Percentiles rank a stretch among this genome's conserved stretches.
These are phyloP conservation scores for Neofelis nebulosa DNA, from an alignment of 2,113 vertebrate genomes.

Conservation along the genomic window DNA sequence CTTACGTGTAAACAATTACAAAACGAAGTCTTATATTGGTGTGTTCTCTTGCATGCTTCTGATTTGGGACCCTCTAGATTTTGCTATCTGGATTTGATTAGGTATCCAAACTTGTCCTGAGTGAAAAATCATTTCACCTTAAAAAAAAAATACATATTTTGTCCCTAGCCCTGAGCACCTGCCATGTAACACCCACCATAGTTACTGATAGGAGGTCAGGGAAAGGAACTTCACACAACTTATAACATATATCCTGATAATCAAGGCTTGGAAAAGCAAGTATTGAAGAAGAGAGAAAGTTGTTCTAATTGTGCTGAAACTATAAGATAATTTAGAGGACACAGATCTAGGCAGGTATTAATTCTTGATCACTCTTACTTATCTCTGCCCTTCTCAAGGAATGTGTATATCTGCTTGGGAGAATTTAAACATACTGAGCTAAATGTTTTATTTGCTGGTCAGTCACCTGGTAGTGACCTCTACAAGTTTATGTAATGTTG, in stretches of 20 bases:
- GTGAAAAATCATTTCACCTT: conserved; percentile 45
- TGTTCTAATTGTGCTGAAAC: conserved; percentile 63
- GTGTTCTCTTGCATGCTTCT: conserved; percentile 45
- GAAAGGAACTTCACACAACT: conserved; percentile 63
- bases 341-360: conserved; percentile 19
- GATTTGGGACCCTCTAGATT: conserved; percentile 12
- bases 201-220: conserved; percentile 53
- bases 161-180: conserved; percentile 50
- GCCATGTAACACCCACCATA: conserved; percentile 39
- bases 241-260: conserved; percentile 49
- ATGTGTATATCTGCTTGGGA: conserved; percentile 45
- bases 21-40: conserved; percentile 25
- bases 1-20: not conserved
- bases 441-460: conserved; percentile 16
- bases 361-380: conserved; percentile 37
- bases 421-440: conserved; percentile 39
- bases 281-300: conserved; percentile 50
- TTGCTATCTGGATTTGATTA: conserved; percentile 47
- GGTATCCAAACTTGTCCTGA: conserved; percentile 21
- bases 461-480: not conserved
- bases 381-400: conserved; percentile 46
- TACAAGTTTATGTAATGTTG: not conserved
- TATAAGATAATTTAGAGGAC: conserved; percentile 34
- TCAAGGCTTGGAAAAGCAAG: conserved; percentile 51
- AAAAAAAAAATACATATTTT: not conserved